phyloP scores from a whole-genome alignment of 2,888 invertebrate genomes.

The Melitaea athalia region DNA sequence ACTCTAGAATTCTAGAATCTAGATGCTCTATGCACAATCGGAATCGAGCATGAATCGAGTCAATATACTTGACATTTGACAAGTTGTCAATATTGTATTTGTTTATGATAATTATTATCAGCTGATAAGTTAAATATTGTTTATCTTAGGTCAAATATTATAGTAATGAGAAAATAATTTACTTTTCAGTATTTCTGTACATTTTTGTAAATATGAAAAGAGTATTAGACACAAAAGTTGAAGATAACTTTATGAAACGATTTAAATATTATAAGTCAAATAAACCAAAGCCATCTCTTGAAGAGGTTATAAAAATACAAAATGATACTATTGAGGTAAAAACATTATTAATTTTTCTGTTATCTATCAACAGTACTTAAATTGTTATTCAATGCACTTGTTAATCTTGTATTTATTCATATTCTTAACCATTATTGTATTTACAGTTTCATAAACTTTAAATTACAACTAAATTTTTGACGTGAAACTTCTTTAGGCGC shows the following conservation, averaged over 20 bases:
- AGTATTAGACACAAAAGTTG: slow-evolving; percentile 12
- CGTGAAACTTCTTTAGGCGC: too few species aligned
- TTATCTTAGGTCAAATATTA: not conserved
- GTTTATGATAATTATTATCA: not conserved
- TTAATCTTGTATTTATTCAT: too few species aligned
- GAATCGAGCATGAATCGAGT: too few species aligned
- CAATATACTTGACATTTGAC: not conserved
- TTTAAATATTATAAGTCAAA: slow-evolving; percentile 92
- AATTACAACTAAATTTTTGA: too few species aligned
- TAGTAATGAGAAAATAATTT: not conserved
- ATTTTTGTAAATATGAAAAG: slow-evolving; percentile 6
- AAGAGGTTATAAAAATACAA: slow-evolving; percentile 83
- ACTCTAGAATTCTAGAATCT: too few species aligned
- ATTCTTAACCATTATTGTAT: too few species aligned
- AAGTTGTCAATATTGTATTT: not conserved
- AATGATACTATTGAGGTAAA: slow-evolving; percentile 48
- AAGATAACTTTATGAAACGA: slow-evolving; percentile 82
- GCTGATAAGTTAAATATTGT: not conserved
- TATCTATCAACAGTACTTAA: too few species aligned
- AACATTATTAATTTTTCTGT: not conserved
- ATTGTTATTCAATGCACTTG: too few species aligned
- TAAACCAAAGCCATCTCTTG: slow-evolving; percentile 83
- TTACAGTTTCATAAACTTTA: too few species aligned
- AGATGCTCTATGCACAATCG: too few species aligned
- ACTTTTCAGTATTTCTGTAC: not conserved